Evolutionary conservation across 2,888 invertebrate species (phyloP).

Genomic region (Nymphalis urticae): DNA sequence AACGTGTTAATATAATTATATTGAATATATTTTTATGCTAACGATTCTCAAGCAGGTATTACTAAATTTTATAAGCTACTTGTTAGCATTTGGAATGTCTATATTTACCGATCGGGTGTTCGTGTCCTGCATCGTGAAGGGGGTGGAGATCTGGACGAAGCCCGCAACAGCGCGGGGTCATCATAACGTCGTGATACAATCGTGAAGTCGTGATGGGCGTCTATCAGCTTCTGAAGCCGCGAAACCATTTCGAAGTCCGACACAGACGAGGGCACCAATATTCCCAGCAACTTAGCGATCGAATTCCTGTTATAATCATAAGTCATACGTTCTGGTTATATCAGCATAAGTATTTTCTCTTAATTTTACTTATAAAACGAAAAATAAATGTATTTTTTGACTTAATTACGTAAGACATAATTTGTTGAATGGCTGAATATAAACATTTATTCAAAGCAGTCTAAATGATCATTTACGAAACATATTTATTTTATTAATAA

Average conservation of each 20-base stretch:
- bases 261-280: constrained; percentile 83
- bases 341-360: not conserved
- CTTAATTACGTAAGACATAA: too few relatives aligned
- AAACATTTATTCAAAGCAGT: too few relatives aligned
- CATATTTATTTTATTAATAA: too few relatives aligned
- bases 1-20: too few relatives aligned
- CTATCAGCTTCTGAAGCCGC: constrained; percentile 90
- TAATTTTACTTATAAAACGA: too few relatives aligned
- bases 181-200: constrained; percentile 87
- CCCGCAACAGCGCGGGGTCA: constrained; percentile 71
- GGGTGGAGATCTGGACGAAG: constrained; percentile 74
- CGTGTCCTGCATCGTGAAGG: constrained; percentile 72
- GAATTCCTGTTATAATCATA: constrained; percentile 77
- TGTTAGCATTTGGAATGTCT: not conserved
- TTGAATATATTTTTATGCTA: too few relatives aligned
- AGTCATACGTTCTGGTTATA: not conserved
- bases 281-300: constrained; percentile 87
- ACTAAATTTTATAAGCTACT: too few relatives aligned
- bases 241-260: constrained; percentile 89
- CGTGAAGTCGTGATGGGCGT: constrained; percentile 93
- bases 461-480: too few relatives aligned
- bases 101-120: constrained; percentile 79
- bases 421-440: too few relatives aligned
- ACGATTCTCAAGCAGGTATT: too few relatives aligned
- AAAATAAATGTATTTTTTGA: too few relatives aligned